Evolutionary conservation across 1,140 invertebrate genomes (phyloP).

Genomic region (Diploscapter pachys): DNA sequence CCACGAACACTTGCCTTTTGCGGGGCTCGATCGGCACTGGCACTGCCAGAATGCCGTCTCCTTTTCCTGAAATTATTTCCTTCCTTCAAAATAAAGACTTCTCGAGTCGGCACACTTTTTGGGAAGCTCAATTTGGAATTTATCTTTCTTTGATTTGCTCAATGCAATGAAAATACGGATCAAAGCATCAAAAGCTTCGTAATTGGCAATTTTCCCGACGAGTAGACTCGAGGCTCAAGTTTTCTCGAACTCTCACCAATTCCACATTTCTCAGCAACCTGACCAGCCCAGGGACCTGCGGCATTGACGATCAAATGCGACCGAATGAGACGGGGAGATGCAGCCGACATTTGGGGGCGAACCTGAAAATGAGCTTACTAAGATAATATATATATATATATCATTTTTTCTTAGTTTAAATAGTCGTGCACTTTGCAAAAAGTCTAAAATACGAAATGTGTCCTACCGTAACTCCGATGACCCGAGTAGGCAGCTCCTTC

Average conservation of each 20-base stretch:
- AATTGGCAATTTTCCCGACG: neutral
- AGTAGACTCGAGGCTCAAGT: neutral
- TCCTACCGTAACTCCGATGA: conserved; percentile 26
- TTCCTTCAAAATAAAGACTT: neutral
- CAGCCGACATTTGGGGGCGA: conserved; percentile 54
- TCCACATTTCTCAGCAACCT: conserved; percentile 73
- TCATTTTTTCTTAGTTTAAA: too few species aligned
- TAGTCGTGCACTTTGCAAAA: neutral
- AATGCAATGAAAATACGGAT: neutral
- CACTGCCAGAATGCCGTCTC: conserved; percentile 66
- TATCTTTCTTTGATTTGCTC: too few species aligned
- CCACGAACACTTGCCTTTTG: conserved; percentile 80
- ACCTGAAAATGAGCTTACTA: conserved; percentile 37
- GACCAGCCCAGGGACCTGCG: conserved; percentile 74
- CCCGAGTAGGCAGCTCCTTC: conserved; percentile 59
- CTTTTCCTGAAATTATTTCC: conserved; percentile 33
- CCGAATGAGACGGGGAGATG: conserved; percentile 60
- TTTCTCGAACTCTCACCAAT: conserved; percentile 66
- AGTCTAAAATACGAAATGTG: conserved; percentile 28
- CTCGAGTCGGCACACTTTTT: too few species aligned
- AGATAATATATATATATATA: conserved; percentile 6
- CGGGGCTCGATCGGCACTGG: conserved; percentile 79
- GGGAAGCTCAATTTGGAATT: too few species aligned
- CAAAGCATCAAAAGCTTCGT: neutral
- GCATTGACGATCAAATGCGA: conserved; percentile 69